Evolutionary conservation across 1,140 invertebrate genomes (phyloP).

Genomic region (Penaeus vannamei): DNA sequence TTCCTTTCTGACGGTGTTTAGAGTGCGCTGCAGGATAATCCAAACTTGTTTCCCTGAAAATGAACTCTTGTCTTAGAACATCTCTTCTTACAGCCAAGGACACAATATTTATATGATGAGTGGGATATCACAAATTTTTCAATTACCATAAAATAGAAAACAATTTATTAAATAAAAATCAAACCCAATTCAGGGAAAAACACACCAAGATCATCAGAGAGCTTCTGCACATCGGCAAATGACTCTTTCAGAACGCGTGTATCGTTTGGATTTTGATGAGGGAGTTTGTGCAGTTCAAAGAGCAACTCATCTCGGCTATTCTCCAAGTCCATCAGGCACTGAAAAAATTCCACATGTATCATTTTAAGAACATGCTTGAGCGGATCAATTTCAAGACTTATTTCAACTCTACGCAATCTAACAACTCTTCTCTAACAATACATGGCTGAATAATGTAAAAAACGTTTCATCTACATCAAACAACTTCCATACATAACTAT

Average conservation of each 20-base stretch:
- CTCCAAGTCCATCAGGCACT: constrained; percentile 94
- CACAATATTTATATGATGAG: neutral
- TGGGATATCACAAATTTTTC: neutral
- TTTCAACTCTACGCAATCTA: too few species aligned
- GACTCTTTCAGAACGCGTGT: constrained; percentile 93
- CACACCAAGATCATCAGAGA: constrained; percentile 85
- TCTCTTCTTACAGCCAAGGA: too few species aligned
- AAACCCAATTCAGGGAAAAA: constrained; percentile 39
- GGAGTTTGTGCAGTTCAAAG: constrained; percentile 94
- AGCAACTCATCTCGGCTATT: constrained; percentile 95
- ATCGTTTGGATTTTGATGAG: constrained; percentile 91
- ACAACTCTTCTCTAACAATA: too few species aligned
- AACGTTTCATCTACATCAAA: too few species aligned
- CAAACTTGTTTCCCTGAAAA: constrained; percentile 87
- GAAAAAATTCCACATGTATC: constrained; percentile 69
- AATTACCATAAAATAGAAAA: neutral
- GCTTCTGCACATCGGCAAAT: constrained; percentile 93
- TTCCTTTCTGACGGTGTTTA: constrained; percentile 95
- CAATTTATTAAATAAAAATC: neutral
- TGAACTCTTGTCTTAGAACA: neutral
- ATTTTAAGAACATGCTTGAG: constrained; percentile 1
- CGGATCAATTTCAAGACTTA: too few species aligned
- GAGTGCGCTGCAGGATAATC: constrained; percentile 88
- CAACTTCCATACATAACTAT: too few species aligned
- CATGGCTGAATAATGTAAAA: too few species aligned